Conservation (phyloP, 2,888 invertebrate species). For the Meiosimyza decipiens region DNA sequence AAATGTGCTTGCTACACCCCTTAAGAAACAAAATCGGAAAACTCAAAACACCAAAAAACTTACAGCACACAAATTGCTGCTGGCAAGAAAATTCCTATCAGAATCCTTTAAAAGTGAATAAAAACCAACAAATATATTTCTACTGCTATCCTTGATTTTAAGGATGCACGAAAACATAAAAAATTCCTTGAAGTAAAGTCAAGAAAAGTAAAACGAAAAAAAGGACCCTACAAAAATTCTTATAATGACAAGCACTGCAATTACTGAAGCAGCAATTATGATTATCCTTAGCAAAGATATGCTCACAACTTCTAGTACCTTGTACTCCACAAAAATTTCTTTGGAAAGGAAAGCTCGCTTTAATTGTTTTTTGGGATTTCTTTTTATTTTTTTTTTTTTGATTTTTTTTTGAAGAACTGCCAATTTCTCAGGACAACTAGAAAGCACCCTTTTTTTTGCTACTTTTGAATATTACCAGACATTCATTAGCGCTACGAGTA, state of each 20-base stretch:
- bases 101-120: not conserved
- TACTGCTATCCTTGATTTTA: slow-evolving; percentile 2
- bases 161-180: not conserved
- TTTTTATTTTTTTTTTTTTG: not conserved
- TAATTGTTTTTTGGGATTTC: slow-evolving; percentile 10
- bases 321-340: slow-evolving; percentile 10
- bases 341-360: slow-evolving; percentile 11
- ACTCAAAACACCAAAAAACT: not conserved
- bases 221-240: not conserved
- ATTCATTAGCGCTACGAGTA: slow-evolving; percentile 26
- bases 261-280: slow-evolving; percentile 35
- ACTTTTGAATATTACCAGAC: not conserved
- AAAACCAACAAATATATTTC: slow-evolving; percentile 9
- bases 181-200: not conserved
- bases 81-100: not conserved
- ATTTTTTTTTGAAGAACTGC: not conserved
- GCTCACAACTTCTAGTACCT: not conserved
- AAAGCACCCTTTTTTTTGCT: not conserved
- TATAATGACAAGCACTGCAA: slow-evolving; percentile 32
- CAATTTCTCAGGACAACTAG: not conserved
- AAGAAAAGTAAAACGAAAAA: not conserved
- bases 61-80: not conserved
- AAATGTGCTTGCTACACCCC: not conserved
- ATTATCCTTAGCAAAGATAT: slow-evolving; percentile 30
- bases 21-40: not conserved